phyloP scores from a whole-genome alignment of 2,113 vertebrate genomes.

The Eleginops maclovinus region DNA sequence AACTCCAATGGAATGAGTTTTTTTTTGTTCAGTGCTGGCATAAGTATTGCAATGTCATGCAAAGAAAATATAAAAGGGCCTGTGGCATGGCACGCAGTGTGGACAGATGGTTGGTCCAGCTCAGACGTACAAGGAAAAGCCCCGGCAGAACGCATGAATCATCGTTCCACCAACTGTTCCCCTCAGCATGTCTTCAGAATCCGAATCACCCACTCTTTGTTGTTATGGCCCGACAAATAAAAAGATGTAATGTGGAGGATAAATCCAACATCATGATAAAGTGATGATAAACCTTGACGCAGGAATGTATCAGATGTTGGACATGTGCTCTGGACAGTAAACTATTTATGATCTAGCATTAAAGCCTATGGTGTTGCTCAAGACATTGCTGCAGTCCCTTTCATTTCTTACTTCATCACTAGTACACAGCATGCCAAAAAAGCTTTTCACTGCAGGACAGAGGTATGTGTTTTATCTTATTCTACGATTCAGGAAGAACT shows the following conservation, averaged over 20 bases:
- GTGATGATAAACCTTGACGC: background rate
- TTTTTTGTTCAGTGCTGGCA: constrained; percentile 13
- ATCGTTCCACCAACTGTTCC: constrained; percentile 71
- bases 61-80: constrained; percentile 55
- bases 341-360: constrained; percentile 48
- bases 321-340: constrained; percentile 15
- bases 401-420: background rate
- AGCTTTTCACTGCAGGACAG: background rate
- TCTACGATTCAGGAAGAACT: background rate
- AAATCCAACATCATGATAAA: background rate
- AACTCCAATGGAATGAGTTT: constrained; percentile 5
- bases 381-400: constrained; percentile 14
- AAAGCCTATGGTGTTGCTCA: constrained; percentile 9
- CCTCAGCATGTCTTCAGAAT: constrained; percentile 42
- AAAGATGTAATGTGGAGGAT: constrained; percentile 1
- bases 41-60: constrained; percentile 51
- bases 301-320: background rate
- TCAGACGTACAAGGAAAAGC: constrained; percentile 60
- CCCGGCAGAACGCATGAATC: constrained; percentile 73
- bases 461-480: background rate
- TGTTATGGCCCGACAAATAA: constrained; percentile 13
- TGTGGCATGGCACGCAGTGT: constrained; percentile 54
- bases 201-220: constrained; percentile 40
- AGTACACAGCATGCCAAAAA: background rate
- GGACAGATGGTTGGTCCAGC: constrained; percentile 70